Conservation (phyloP, 2,113 vertebrate genomes). For the Meleagris gallopavo region DNA sequence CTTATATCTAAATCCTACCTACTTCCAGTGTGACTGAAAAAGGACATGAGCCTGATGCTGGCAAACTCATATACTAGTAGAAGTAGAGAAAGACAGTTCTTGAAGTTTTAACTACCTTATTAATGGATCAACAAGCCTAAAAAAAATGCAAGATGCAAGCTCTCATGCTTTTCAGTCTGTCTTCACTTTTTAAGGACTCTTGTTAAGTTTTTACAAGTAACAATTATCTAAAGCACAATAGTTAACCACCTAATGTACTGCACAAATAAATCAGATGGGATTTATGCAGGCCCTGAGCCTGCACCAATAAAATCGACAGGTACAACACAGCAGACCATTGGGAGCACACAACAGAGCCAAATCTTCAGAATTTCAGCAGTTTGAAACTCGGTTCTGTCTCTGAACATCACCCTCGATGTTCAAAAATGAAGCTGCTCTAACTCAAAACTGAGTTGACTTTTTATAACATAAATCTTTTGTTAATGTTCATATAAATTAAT, state of each 20-base stretch:
- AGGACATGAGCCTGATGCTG: background rate
- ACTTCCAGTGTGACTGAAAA: background rate
- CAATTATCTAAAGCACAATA: background rate
- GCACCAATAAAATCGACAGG: background rate
- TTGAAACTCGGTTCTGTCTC: background rate
- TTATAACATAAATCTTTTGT: slow-evolving; percentile 69
- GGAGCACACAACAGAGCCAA: background rate
- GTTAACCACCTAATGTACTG: background rate
- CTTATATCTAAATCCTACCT: background rate
- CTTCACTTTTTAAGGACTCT: background rate
- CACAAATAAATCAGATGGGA: background rate
- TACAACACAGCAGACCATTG: background rate
- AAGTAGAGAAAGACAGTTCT: background rate
- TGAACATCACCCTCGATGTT: slow-evolving; percentile 14
- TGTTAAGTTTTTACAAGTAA: background rate
- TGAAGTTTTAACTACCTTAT: background rate
- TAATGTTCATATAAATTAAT: slow-evolving; percentile 73
- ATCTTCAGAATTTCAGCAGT: background rate
- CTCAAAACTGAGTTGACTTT: slow-evolving; percentile 61
- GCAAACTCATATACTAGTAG: background rate
- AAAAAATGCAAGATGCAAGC: background rate
- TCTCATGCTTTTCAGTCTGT: background rate
- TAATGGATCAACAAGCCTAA: background rate
- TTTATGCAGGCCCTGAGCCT: background rate
- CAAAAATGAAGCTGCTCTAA: slow-evolving; percentile 53